These are phyloP conservation scores for Chamaetylas fuelleborni DNA, from an alignment of 2,113 vertebrate species.

Conservation along the genomic window DNA sequence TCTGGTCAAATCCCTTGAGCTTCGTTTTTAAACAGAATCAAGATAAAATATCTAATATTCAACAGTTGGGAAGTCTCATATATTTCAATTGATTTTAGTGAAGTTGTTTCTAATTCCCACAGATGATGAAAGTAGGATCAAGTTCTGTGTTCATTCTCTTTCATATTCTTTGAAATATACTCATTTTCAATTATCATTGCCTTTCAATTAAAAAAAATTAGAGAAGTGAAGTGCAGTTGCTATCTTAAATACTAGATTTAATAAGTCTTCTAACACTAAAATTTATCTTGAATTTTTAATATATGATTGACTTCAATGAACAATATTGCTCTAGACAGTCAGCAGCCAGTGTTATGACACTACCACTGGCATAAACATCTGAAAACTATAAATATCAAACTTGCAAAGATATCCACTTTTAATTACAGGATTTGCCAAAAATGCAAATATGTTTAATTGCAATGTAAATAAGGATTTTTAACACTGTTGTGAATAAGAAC, in stretches of 20 bases:
- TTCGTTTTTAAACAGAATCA: background rate
- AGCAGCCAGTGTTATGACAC: background rate
- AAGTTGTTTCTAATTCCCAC: background rate
- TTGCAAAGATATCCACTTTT: background rate
- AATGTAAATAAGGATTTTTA: background rate
- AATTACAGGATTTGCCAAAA: background rate
- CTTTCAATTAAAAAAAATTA: background rate
- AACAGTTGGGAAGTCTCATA: background rate
- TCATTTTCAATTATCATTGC: background rate
- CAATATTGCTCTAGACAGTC: background rate
- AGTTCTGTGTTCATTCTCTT: background rate
- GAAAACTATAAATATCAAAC: background rate
- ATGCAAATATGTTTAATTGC: background rate
- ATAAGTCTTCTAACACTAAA: background rate
- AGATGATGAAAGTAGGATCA: background rate
- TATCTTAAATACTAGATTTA: background rate
- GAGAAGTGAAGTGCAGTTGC: background rate
- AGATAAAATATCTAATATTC: background rate
- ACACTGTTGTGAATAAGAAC: background rate
- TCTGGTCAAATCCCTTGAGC: background rate
- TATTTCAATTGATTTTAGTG: background rate
- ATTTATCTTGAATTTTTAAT: background rate
- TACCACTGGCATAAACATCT: background rate
- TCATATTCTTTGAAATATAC: background rate
- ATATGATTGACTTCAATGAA: background rate